phyloP scores from a whole-genome alignment of 2,113 vertebrate genomes.

The Cryptomyrus ogoouensis region DNA sequence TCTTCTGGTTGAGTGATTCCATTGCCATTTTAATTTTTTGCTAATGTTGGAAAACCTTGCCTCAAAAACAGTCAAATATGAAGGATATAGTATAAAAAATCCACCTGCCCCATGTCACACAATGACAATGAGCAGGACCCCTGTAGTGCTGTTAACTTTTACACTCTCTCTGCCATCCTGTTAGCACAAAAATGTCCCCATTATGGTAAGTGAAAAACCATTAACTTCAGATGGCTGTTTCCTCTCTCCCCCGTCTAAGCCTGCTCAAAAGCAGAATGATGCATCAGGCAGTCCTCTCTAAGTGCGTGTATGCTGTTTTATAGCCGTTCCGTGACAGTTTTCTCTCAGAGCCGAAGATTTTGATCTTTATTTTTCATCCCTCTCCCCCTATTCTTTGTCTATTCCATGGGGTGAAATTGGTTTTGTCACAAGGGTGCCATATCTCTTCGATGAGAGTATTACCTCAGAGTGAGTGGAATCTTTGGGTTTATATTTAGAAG shows the following conservation, averaged over 20 bases:
- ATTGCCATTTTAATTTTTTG: neutral
- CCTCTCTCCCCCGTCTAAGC: neutral
- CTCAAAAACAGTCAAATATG: neutral
- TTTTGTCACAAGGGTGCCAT: neutral
- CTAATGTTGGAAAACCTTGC: neutral
- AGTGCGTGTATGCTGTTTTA: slow-evolving; percentile 16
- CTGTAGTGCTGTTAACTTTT: slow-evolving; percentile 25
- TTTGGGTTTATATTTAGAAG: neutral
- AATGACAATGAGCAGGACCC: neutral
- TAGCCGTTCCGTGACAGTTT: slow-evolving; percentile 6
- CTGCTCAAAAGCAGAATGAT: slow-evolving; percentile 15
- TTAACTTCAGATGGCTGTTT: slow-evolving; percentile 18
- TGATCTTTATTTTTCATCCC: neutral
- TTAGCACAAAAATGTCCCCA: slow-evolving; percentile 25
- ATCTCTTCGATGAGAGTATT: neutral
- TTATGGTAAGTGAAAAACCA: slow-evolving; percentile 11
- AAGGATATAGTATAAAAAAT: neutral
- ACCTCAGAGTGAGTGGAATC: neutral
- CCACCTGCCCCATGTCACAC: neutral
- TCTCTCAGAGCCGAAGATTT: slow-evolving; percentile 3
- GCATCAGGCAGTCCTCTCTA: slow-evolving; percentile 15
- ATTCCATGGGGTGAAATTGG: neutral
- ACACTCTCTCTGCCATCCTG: slow-evolving; percentile 28
- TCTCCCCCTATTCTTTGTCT: neutral
- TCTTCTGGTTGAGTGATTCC: neutral